A percentile compares a stretch with the other conserved stretches of the same genome.
phyloP scores from a whole-genome alignment of 2,797 vertebrate species.

The Rhynchotus rufescens region DNA sequence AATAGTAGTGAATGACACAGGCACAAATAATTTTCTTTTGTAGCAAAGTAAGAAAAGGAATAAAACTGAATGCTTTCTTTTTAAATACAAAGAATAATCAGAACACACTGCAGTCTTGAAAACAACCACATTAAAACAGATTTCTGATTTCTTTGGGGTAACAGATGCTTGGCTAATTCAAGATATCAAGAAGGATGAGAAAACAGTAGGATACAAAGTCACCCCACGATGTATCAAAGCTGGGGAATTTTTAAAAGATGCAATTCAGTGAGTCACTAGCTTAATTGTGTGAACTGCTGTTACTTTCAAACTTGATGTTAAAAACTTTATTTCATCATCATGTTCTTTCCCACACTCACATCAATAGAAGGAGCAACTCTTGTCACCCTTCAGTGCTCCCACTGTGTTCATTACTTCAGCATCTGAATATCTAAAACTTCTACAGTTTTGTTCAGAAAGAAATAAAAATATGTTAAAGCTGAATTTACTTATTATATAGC shows the following conservation, averaged over 20 bases:
- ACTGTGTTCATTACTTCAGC: not conserved
- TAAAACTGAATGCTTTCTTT: not conserved
- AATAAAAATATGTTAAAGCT: not conserved
- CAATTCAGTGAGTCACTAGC: constrained; percentile 46
- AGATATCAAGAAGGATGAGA: constrained; percentile 69
- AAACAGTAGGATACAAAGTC: constrained; percentile 74
- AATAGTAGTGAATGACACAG: not conserved
- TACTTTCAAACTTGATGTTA: constrained; percentile 58
- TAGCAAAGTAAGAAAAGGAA: not conserved
- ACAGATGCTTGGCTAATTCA: constrained; percentile 77
- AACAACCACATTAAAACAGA: constrained; percentile 54
- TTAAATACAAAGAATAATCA: constrained; percentile 34
- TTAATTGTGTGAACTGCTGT: constrained; percentile 63
- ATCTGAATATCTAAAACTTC: not conserved
- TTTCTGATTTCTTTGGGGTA: constrained; percentile 58
- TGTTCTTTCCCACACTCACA: not conserved
- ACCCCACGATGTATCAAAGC: constrained; percentile 60
- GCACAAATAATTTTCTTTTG: not conserved
- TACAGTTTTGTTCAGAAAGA: not conserved
- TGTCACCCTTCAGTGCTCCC: not conserved
- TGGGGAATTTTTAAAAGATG: constrained; percentile 60
- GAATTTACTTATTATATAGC: not conserved
- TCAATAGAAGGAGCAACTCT: not conserved
- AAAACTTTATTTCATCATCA: constrained; percentile 33
- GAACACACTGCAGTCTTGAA: constrained; percentile 21